Base-by-base conservation (phyloP, 2,888 invertebrate genomes). In the Carterocephalus palaemon region DNA sequence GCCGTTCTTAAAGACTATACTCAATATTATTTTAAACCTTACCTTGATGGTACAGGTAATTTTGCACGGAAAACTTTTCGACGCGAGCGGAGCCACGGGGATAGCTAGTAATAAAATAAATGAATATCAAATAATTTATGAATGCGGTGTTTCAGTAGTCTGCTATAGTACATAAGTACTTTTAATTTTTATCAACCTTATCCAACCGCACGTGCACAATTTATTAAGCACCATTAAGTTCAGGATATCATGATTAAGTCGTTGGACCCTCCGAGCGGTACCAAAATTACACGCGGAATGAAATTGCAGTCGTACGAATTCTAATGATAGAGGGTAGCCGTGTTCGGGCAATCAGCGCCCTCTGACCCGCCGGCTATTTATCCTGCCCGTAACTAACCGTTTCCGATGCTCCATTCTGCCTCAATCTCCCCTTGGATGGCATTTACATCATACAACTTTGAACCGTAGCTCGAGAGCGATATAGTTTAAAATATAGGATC, bases 321-420 rank as follows among this genome's bases (percentile, higher is more conserved):
- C 56, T 52, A 52, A 56, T 54, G 54, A 54, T 54, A 22, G 29
- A 43, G 43, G 43, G 43, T 36, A 36, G 54, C 43, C 40, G 37
- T 20, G 36, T 23, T 34, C 36, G 38, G 49, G 59, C 56, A 63
- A 61, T 63, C 62, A 66, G 63, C 63, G 59, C 61, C 62, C 64
- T 57, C 58, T 57, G 52, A 47, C 54, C 54, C 49, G 51, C 31
- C 47, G 53, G 60, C 62, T 51, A 62, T 67, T 62, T 61, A 66
- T 65, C 63, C 59, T 53, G 58, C 32, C 49, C 63, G 62, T 62
- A 64, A 68, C 71, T 64, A 70, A 70, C 67, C 55, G 64, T 60
- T 65, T 67, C 67, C 67, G 68, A 57, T 54, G 52, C 52, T 61
- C 41, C 17, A 39, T 41, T 28, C 33, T 24, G 37, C 48, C 46